A percentile compares a stretch with the other conserved stretches of the same genome.
These are phyloP conservation scores for Myotis lucifugus DNA, from an alignment of 2,113 vertebrate genomes.

Conservation along the genomic window DNA sequence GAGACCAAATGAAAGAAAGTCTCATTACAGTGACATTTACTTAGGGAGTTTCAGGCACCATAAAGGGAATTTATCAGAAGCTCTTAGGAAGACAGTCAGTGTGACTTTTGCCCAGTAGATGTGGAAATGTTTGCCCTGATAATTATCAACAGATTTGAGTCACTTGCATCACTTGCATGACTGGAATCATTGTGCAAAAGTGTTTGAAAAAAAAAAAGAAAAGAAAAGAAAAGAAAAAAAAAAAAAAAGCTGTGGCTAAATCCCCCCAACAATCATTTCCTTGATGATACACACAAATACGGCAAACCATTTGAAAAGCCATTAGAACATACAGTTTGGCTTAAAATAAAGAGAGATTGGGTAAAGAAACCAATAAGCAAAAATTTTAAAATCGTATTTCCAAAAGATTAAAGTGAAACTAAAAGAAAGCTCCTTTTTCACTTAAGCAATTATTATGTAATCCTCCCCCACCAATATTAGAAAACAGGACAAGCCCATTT, in stretches of 20 bases:
- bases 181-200: neutral
- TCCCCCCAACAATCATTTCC: neutral
- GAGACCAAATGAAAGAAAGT: neutral
- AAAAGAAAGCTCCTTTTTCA: neutral
- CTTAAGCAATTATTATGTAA: constrained; percentile 1
- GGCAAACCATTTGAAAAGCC: neutral
- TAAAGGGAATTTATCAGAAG: neutral
- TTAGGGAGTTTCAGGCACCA: neutral
- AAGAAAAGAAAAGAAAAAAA: neutral
- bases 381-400: neutral
- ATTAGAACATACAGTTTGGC: neutral
- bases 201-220: neutral
- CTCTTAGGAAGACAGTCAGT: neutral
- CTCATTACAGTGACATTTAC: constrained; percentile 40
- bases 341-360: constrained; percentile 8
- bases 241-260: neutral
- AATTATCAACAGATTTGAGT: constrained; percentile 28
- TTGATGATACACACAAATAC: neutral
- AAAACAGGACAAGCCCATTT: neutral
- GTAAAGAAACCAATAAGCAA: neutral
- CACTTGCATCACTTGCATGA: neutral
- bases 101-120: constrained; percentile 2
- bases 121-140: neutral
- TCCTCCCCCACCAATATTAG: neutral
- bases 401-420: neutral